Evolutionary conservation across 2,888 invertebrate species (phyloP), one percentile per base, ranked within the genome.

Genomic region (Torymus tubicola): DNA sequence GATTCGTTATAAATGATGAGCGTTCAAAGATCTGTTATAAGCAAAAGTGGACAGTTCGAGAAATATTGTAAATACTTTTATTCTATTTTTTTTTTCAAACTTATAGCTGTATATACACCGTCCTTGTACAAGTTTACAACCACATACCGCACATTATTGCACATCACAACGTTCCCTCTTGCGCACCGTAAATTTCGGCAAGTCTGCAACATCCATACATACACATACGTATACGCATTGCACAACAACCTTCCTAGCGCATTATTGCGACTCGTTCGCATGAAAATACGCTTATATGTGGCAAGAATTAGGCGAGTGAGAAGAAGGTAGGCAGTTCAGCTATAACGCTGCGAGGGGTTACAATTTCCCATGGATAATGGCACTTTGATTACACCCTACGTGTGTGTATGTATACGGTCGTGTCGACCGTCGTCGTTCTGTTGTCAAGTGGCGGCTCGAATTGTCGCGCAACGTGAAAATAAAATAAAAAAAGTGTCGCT

Each of bases 311-410:
- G n/a, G 14, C 18, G 14, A 60, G 16, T 50, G 16, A 57, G 24
- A 53, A 81, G 72, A 71, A 69, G 63, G 81, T 78, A 78, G 77
- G 67, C 42, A 8, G 42, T 8, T 8, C 1, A 42, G 42, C 42
- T 42, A 42, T 8, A 42, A 81, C 81, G 65, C 55, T 77, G n/a
- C n/a, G 82, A 86, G 85, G 88, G 87, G 88, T 87, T 87, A 88
- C 87, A 86, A 89, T 89, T 90, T 90, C 89, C 89, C 89, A 89
- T 89, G 89, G 89, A 89, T 90, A 90, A 90, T 89, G 87, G 89
- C 86, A 88, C 89, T 90, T 90, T 90, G 89, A 90, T 90, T 90
- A 89, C 42, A 42, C 89, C 86, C 87, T 55, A 88, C 88, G 88
- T 42, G 8, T 31, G 5, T 5, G 31, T 5, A 5, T 5, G 31